phyloP scores from a whole-genome alignment of 2,888 invertebrate species.

The Polydrusus cervinus region DNA sequence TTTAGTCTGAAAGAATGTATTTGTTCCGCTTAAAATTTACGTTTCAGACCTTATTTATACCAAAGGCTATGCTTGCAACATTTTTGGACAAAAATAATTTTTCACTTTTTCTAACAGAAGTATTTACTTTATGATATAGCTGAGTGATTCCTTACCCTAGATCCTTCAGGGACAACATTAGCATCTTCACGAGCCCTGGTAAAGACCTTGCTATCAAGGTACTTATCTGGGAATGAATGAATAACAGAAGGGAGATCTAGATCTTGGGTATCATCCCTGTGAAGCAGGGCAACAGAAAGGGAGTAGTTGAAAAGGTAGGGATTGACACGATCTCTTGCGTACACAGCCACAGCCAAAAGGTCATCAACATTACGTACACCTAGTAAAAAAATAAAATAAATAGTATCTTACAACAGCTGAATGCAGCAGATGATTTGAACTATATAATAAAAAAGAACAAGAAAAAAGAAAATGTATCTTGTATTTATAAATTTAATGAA shows the following conservation, averaged over 20 bases:
- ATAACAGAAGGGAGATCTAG: conserved; percentile 83
- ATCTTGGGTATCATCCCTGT: conserved; percentile 81
- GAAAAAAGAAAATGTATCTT: no score
- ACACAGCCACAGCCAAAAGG: conserved; percentile 81
- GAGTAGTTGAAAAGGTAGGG: conserved; percentile 88
- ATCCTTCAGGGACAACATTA: conserved; percentile 75
- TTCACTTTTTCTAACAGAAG: no score
- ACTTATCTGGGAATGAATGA: conserved; percentile 88
- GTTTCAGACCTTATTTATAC: no score
- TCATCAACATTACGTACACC: conserved; percentile 81
- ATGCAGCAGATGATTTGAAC: no score
- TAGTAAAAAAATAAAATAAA: conserved; percentile 1
- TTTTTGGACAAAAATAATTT: no score
- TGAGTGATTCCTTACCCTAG: conserved; percentile 33
- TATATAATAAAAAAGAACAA: no score
- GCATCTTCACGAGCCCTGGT: conserved; percentile 81
- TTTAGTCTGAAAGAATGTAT: no score
- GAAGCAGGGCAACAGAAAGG: conserved; percentile 83
- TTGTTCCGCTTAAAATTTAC: no score
- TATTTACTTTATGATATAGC: no score
- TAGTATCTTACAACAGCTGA: neutral
- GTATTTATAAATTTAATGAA: no score
- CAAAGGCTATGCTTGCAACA: no score
- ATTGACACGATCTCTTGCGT: conserved; percentile 83
- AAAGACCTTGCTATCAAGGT: conserved; percentile 84